Evolutionary conservation across 1,140 invertebrate species (phyloP).

Genomic region (Chelonus insularis): DNA sequence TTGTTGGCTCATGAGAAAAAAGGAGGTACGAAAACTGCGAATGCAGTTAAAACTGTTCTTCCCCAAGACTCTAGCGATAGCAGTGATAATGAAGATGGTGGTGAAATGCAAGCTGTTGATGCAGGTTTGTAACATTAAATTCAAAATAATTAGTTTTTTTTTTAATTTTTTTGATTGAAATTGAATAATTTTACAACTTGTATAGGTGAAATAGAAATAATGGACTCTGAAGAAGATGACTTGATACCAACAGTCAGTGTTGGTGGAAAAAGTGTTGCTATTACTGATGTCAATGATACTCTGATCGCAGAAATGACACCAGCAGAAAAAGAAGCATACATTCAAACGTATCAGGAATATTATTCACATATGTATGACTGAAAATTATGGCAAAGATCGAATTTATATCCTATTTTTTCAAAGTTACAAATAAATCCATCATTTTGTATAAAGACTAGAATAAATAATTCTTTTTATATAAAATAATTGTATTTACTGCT

Average conservation of each 20-base stretch:
- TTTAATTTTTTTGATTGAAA: neutral
- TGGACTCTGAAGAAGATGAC: constrained; percentile 86
- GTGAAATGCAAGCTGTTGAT: constrained; percentile 60
- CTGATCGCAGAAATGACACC: constrained; percentile 90
- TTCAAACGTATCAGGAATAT: constrained; percentile 91
- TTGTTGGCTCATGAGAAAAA: constrained; percentile 87
- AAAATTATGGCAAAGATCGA: constrained; percentile 20
- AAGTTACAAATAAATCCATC: constrained; percentile 36
- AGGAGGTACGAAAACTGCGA: constrained; percentile 62
- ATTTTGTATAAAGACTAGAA: constrained; percentile 39
- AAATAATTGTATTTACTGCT: too few species aligned
- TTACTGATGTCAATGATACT: constrained; percentile 80
- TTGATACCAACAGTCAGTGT: constrained; percentile 81
- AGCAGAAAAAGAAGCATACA: constrained; percentile 91
- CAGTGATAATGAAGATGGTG: constrained; percentile 74
- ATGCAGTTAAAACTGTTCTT: constrained; percentile 66
- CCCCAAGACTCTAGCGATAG: constrained; percentile 72
- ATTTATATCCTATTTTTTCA: constrained; percentile 30
- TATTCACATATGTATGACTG: constrained; percentile 82
- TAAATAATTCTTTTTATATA: constrained; percentile 39
- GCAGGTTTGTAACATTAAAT: constrained; percentile 62
- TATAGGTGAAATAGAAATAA: constrained; percentile 71
- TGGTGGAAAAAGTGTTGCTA: constrained; percentile 75
- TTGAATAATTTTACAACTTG: neutral
- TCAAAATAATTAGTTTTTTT: neutral